Conservation (phyloP, 2,888 invertebrate species). For the Coecobrya sp. region DNA sequence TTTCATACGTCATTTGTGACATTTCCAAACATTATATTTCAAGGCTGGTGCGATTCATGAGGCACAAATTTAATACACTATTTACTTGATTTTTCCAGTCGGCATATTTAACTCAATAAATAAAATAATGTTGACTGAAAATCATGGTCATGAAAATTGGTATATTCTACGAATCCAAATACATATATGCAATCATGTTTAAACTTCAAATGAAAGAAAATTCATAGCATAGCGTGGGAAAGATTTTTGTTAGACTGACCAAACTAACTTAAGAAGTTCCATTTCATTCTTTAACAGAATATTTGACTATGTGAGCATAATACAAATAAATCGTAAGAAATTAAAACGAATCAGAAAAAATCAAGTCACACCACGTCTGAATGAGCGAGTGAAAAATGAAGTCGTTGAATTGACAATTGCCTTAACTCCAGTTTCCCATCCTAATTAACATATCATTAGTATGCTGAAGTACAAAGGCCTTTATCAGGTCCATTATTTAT, state of each 20-base stretch:
- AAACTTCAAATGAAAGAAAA: neutral
- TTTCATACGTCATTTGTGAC: too few relatives aligned
- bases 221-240: neutral
- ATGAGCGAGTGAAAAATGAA: conserved; percentile 14
- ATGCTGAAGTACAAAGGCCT: conserved; percentile 36
- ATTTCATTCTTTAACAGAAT: neutral
- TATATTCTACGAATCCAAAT: too few relatives aligned
- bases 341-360: conserved; percentile 6
- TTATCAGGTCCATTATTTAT: conserved; percentile 66
- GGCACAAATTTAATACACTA: too few relatives aligned
- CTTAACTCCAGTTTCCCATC: neutral
- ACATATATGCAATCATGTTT: too few relatives aligned
- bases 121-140: too few relatives aligned
- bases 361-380: conserved; percentile 39
- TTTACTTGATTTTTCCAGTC: too few relatives aligned
- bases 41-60: too few relatives aligned
- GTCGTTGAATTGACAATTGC: conserved; percentile 50
- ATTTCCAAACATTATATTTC: too few relatives aligned
- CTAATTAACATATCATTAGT: conserved; percentile 60
- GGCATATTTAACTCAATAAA: too few relatives aligned
- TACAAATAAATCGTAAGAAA: conserved; percentile 20
- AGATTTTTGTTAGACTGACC: conserved; percentile 14
- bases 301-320: neutral
- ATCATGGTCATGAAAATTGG: too few relatives aligned
- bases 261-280: conserved; percentile 10